Base-by-base conservation (phyloP, 2,113 vertebrate genomes). In the Oryzias celebensis region DNA sequence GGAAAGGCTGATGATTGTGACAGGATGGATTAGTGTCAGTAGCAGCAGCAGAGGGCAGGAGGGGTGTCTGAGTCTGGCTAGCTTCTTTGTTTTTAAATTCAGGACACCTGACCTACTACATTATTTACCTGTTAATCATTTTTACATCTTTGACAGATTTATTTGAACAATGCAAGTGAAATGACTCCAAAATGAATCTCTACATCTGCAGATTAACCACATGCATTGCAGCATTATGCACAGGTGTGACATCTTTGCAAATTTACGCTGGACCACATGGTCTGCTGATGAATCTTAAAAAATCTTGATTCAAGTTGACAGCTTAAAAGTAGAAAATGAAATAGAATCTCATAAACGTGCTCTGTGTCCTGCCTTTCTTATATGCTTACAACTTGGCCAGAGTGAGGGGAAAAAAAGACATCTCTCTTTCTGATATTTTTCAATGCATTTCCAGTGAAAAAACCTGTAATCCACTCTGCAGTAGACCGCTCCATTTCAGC, bases 121-220 rank as follows among this genome's bases (percentile, higher is more conserved):
- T 81, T 80, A 72, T 82, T 85, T 84, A 78, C 78, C 77, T 84
- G 76, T 83, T 78, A 82, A 83, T 75, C 26, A 79, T 74, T 83
- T 71, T 73, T 71, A 20, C 73, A 80, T 86, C 82, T 73, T 56
- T 77, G 64, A 66, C 73, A 73, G 67, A 61, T 62, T 43, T 77
- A 76, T 46, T 62, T 62, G 26, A 72, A 82, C 81, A 80, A 83
- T 87, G 73, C 43, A 65, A 53, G 52, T 50, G 31, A 58, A 83
- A 80, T 78, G 52, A 77, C 50, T 52, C 59, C 69, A 47, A 75
- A 74, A 68, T 41, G 69, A 66, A 85, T 71, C 71, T 53, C 63
- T 50, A 63, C 69, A 52, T 57, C 62, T 61, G 55, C 18, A 55
- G 41, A 71, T 64, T 54, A 46, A 56, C 58, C 44, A 31, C 42